Conservation (phyloP, 92 coral and sea anemone genomes). For the Zoanthus solanderi region DNA sequence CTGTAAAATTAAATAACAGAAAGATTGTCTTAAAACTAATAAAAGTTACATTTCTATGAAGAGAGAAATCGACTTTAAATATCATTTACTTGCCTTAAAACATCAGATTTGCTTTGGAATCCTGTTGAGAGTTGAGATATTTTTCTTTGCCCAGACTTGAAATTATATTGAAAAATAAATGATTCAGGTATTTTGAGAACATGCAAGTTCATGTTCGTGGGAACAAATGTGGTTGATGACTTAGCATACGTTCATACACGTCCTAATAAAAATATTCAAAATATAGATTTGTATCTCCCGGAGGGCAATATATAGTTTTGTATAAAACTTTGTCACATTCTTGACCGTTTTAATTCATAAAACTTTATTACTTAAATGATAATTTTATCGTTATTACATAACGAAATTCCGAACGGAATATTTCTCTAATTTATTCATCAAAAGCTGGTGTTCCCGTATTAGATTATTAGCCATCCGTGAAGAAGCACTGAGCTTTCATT, state of each 20-base stretch:
- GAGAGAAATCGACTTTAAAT: too few species aligned
- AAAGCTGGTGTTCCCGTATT: not conserved
- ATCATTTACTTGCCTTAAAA: not conserved
- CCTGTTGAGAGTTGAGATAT: not conserved
- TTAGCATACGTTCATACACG: not conserved
- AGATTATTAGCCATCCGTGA: constrained; percentile 1
- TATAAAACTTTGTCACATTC: not conserved
- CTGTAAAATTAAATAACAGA: not conserved
- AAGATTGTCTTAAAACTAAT: constrained; percentile 6
- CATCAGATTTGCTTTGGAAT: not conserved
- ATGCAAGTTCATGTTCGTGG: not conserved
- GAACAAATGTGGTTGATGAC: constrained; percentile 12
- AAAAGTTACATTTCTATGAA: not conserved
- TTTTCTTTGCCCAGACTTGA: constrained; percentile 12
- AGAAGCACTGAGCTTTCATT: not conserved
- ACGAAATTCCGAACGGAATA: not conserved
- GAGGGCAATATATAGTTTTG: not conserved
- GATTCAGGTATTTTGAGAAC: constrained; percentile 12
- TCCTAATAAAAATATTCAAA: not conserved
- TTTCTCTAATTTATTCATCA: not conserved
- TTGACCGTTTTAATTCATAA: too few species aligned
- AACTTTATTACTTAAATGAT: too few species aligned
- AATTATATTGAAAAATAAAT: not conserved
- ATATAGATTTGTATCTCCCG: not conserved
- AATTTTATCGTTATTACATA: too few species aligned